Conservation (phyloP, 35 echinoderm and acorn worm genomes). For the Apostichopus japonicus region DNA sequence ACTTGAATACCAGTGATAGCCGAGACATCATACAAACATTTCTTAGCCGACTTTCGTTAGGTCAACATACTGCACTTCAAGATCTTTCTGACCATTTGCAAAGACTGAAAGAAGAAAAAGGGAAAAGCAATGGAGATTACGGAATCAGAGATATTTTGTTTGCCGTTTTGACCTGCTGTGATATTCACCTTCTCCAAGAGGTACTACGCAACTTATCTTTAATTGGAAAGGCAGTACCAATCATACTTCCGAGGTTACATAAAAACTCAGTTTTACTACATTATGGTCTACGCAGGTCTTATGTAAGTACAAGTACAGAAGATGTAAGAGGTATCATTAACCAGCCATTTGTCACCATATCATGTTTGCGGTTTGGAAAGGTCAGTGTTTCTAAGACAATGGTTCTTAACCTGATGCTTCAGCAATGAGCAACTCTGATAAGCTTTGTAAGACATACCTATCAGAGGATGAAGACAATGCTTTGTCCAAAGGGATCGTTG, state of each 20-base stretch:
- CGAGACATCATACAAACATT: neutral
- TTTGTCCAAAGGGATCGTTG: too few species aligned
- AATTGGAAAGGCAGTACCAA: constrained; percentile 14
- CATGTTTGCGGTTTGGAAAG: constrained; percentile 2
- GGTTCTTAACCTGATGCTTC: neutral
- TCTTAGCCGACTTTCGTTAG: neutral
- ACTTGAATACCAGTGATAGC: too few species aligned
- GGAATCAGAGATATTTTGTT: constrained; percentile 18
- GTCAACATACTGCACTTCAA: neutral
- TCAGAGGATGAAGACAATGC: neutral
- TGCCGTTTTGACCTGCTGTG: constrained; percentile 9
- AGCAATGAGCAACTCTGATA: neutral
- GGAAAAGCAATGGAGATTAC: neutral
- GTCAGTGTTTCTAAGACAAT: neutral
- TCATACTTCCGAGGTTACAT: neutral
- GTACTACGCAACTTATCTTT: neutral
- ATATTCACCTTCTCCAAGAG: constrained; percentile 17
- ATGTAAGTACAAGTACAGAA: neutral
- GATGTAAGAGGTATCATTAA: neutral
- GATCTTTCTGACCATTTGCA: neutral
- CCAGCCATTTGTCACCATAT: constrained; percentile 12
- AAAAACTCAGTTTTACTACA: neutral
- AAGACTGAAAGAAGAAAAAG: neutral
- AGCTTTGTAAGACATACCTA: neutral
- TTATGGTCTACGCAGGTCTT: neutral